These are phyloP conservation scores for Seriola dumerili DNA, from an alignment of 2,113 vertebrate species.

Conservation along the genomic window DNA sequence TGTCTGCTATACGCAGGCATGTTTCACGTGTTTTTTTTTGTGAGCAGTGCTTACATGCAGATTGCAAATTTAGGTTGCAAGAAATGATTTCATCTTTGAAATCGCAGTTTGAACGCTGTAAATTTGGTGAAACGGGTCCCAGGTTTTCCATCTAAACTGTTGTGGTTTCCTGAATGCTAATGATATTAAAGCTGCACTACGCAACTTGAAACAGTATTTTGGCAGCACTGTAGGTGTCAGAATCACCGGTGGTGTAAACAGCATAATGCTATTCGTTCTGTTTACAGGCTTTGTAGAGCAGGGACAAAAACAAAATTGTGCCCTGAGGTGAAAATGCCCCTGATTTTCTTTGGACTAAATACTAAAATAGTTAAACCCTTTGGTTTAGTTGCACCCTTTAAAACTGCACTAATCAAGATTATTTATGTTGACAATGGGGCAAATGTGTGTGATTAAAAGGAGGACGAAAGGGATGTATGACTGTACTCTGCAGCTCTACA, in stretches of 20 bases:
- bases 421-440: not conserved
- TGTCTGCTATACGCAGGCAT: not conserved
- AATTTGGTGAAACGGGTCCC: not conserved
- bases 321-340: not conserved
- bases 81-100: too few relatives aligned
- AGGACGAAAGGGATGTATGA: too few relatives aligned
- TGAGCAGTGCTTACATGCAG: not conserved
- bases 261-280: not conserved
- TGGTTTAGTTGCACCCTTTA: not conserved
- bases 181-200: not conserved
- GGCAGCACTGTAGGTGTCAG: not conserved
- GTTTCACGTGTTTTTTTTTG: not conserved
- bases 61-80: not conserved
- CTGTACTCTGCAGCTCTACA: too few relatives aligned
- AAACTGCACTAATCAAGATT: constrained; percentile 2
- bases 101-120: not conserved
- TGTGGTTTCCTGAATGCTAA: not conserved
- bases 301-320: too few relatives aligned
- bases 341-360: not conserved
- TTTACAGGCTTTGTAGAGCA: not conserved
- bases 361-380: not conserved
- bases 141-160: not conserved
- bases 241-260: too few relatives aligned
- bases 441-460: too few relatives aligned
- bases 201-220: not conserved